Evolutionary conservation across 2,797 vertebrate species (phyloP).

Genomic region (Aplochiton taeniatus): DNA sequence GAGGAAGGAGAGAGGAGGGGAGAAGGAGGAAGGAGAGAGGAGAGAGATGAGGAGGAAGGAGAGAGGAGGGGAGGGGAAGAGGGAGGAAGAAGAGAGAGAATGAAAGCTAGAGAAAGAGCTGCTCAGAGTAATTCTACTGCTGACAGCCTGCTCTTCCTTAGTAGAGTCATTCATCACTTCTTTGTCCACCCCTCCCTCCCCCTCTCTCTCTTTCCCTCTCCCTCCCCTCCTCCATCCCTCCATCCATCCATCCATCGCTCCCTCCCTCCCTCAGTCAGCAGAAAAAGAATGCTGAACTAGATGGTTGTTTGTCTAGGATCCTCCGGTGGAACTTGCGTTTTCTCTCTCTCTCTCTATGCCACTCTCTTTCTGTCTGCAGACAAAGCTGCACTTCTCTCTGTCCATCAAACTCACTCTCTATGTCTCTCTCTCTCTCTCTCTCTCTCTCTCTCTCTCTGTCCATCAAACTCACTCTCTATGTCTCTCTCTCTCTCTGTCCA

Average conservation of each 20-base stretch:
- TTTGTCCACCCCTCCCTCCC: conserved; percentile 15
- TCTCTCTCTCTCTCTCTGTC: not conserved
- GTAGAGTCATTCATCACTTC: conserved; percentile 2
- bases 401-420: not conserved
- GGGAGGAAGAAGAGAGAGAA: conserved; percentile 10
- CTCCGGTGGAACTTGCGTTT: not conserved
- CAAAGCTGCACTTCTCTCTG: no score
- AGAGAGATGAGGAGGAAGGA: not conserved
- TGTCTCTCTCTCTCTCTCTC: conserved; percentile 8
- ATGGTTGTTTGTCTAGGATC: no score
- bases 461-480: not conserved
- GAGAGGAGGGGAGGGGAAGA: conserved; percentile 24
- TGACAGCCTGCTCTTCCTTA: no score
- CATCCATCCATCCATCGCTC: not conserved
- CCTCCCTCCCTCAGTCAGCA: not conserved
- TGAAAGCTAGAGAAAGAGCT: no score
- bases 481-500: not conserved
- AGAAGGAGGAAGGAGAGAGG: not conserved
- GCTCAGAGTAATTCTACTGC: no score
- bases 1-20: not conserved
- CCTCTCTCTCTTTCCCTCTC: conserved; percentile 7
- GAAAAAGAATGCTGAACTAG: no score
- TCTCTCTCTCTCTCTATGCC: no score
- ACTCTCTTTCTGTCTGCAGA: not conserved
- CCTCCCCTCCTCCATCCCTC: not conserved